Base-by-base conservation (phyloP, 2,888 invertebrate genomes). In the Protophormia terraenovae region DNA sequence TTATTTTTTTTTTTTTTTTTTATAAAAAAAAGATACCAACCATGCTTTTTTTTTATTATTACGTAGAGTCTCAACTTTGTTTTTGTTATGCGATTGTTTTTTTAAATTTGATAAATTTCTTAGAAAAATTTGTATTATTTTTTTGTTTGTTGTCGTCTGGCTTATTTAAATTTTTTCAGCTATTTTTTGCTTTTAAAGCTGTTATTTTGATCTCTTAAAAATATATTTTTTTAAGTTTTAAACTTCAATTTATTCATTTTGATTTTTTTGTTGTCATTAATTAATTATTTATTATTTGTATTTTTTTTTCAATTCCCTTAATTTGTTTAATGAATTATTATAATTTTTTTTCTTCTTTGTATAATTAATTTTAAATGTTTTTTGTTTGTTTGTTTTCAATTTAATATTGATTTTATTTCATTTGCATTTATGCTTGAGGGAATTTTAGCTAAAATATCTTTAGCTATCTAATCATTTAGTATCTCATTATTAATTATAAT, bases 41-140 rank as follows among this genome's bases (percentile, higher is more conserved):
- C 55, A 62, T 60, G 32, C 24, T 62, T 64, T 53, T 29, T n/a
- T 47, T 27, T 19, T 60, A 32, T 47, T 64, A 38, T 24, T 55
- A 53, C 50, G 50, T 64, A 24, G 29, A 62, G 14, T 77, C 22
- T 67, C 53, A 14, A 10, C 3, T 41, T 73, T 73, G 3, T 45
- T 47, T 45, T 45, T 58, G 12, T 47, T 60, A 35, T 72, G 24
- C 27, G 22, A 53, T 69, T 32, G 7, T 19, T 50, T 50, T 50
- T 22, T 10, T 16, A 45, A 53, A n/a, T 64, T 58, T 76, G 19
- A 38, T 58, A 62, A 64, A 35, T 69, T 53, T 64, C 64, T 64
- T 64, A 53, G 35, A 27, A 53, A 7, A 4, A 22, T 35, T 27
- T 62, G 62, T 19, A 3, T n/a, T 38, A 24, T 8, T 35, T 41